Base-by-base conservation (phyloP, 1,140 invertebrate genomes). In the Palaemon carinicauda region DNA sequence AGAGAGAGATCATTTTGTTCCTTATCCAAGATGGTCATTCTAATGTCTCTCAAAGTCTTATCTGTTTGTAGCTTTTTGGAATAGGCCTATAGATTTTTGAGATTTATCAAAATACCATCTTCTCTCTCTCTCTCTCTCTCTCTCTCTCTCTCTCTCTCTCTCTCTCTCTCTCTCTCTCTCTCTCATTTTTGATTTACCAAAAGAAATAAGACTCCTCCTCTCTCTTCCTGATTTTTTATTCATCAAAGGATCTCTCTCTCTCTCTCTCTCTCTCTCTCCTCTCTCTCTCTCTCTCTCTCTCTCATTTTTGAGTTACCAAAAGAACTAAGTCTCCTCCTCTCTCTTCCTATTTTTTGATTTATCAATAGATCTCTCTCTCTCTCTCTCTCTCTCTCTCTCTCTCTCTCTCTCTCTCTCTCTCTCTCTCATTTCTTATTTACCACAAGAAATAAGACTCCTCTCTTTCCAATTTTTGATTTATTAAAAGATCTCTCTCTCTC, bases 141-240 rank as follows among this genome's bases (percentile, higher is more conserved):
- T 78, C 21, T 41, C 41, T 50, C 33, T 51, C 75, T 78, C 12
- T 50, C 33, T 75, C 73, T 29, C 73, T 75, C 73, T 41, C 73
- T 75, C 17, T 27, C 73, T 75, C 73, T 29, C 73, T 75, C 73
- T 75, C 73, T 75, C 73, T 27, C 73, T 75, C 73, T 75, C n/a
- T 29, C 73, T 19, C 33, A 4, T 14, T 19, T 41, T 3, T 41
- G 9, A 41, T 9, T 41, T 41, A 41, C 33, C 9, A 3, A 41
- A n/a, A n/a, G n/a, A n/a, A n/a, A n/a, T n/a, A 41, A 9, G 10
- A 10, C 17, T 65, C 60, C 29, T 19, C 19, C 60, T 65, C 60
- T 65, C 60, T 65, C 60, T 65, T 19, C 19, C 60, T n/a, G n/a
- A n/a, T n/a, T n/a, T n/a, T n/a, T n/a, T n/a, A n/a, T n/a, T n/a